phyloP scores from a whole-genome alignment of 1,140 invertebrate species.

The Lutraria rhynchaena region DNA sequence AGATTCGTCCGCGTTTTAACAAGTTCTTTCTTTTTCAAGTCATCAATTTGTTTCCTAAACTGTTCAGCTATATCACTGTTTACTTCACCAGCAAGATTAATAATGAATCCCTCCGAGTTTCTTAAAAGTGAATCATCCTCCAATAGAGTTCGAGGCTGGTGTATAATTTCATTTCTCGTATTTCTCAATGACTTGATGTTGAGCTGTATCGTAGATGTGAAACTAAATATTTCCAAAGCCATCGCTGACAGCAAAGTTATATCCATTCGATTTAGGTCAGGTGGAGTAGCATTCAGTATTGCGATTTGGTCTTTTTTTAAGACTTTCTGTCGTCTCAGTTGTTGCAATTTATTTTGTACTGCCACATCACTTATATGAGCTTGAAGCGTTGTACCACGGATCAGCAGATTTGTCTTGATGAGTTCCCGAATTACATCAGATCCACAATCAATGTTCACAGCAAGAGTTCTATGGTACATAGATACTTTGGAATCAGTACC shows the following conservation, averaged over 20 bases:
- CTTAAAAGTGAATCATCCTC: constrained; percentile 3
- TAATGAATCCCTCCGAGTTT: neutral
- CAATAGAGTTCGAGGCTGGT: neutral
- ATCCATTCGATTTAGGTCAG: constrained; percentile 6
- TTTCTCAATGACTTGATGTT: neutral
- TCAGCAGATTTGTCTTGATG: neutral
- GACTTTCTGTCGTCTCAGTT: neutral
- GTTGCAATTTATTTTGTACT: neutral
- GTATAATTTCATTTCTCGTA: neutral
- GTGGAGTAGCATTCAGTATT: neutral
- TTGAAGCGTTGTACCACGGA: neutral
- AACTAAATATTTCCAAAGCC: neutral
- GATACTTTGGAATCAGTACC: too few species aligned
- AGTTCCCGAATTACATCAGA: constrained; percentile 9
- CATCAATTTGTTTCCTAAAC: constrained; percentile 8
- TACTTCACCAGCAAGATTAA: neutral
- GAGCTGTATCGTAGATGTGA: neutral
- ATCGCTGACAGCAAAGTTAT: constrained; percentile 6
- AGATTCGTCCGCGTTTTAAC: constrained; percentile 4
- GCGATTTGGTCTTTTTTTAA: neutral
- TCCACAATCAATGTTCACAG: constrained; percentile 3
- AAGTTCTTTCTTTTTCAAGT: constrained; percentile 7
- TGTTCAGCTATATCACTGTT: neutral
- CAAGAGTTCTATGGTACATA: constrained; percentile 14
- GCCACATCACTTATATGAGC: neutral